Evolutionary conservation across 2,113 vertebrate genomes (phyloP).

Genomic region (Sclerurus mexicanus): DNA sequence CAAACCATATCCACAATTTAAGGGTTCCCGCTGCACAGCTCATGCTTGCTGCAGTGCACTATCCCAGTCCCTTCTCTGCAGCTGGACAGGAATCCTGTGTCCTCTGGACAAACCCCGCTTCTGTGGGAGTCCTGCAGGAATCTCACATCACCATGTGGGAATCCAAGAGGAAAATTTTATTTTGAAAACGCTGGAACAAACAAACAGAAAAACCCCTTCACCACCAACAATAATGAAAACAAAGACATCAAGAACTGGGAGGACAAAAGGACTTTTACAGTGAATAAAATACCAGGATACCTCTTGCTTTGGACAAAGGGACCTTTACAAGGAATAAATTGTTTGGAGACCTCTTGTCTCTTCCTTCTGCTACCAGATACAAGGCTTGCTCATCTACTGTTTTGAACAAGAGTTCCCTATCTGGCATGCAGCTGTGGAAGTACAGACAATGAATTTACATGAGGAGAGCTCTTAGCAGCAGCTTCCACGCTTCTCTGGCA

Average conservation of each 20-base stretch:
- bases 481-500: neutral
- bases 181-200: neutral
- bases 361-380: neutral
- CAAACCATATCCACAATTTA: neutral
- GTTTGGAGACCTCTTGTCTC: neutral
- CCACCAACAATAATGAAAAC: neutral
- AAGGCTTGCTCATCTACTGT: neutral
- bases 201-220: neutral
- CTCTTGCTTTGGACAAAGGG: neutral
- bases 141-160: neutral
- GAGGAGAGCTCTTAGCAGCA: slow-evolving; percentile 1
- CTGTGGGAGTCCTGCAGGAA: neutral
- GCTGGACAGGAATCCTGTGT: neutral
- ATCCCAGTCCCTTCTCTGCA: neutral
- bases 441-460: slow-evolving; percentile 8
- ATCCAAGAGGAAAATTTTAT: neutral
- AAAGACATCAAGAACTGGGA: neutral
- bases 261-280: neutral
- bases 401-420: neutral
- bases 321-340: neutral
- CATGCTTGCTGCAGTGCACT: neutral
- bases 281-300: neutral
- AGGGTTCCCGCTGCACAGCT: neutral
- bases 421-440: slow-evolving; percentile 3
- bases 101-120: neutral